Evolutionary conservation across 2,888 invertebrate genomes (phyloP).

Genomic region (Campaea margaritaria): DNA sequence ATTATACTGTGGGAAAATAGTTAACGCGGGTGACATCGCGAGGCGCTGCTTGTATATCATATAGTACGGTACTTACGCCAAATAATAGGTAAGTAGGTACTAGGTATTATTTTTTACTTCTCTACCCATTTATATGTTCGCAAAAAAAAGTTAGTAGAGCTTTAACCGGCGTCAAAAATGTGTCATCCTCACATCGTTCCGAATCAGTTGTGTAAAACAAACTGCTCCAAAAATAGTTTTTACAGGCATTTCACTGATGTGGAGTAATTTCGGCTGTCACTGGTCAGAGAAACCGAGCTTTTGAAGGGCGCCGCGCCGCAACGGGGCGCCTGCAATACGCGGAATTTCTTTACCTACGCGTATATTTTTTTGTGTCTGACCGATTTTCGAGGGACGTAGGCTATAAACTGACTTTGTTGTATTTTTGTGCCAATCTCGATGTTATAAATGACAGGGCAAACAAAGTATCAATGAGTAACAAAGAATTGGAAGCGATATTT

Average conservation of each 20-base stretch:
- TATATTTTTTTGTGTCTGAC: slow-evolving; percentile 55
- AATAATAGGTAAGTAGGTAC: too few species aligned
- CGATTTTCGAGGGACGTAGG: slow-evolving; percentile 42
- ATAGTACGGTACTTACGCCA: too few species aligned
- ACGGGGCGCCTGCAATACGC: slow-evolving; percentile 73
- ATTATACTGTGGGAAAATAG: too few species aligned
- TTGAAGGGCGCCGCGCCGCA: slow-evolving; percentile 73
- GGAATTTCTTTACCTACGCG: slow-evolving; percentile 72
- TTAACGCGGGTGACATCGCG: too few species aligned
- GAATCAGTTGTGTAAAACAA: slow-evolving; percentile 77
- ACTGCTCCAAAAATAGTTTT: slow-evolving; percentile 68
- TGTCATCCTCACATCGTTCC: slow-evolving; percentile 66
- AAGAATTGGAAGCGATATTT: too few species aligned
- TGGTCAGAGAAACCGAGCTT: slow-evolving; percentile 61
- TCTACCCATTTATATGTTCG: too few species aligned
- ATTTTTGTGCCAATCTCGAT: slow-evolving; percentile 39
- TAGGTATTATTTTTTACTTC: too few species aligned
- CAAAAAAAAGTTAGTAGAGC: slow-evolving; percentile 55
- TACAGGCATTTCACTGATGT: slow-evolving; percentile 59
- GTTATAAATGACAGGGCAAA: slow-evolving; percentile 23
- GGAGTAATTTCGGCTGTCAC: slow-evolving; percentile 82
- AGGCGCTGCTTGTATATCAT: too few species aligned
- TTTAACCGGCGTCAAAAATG: slow-evolving; percentile 66
- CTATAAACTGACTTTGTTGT: slow-evolving; percentile 42
- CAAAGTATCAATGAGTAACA: slow-evolving; percentile 4